Conservation (phyloP, 1,140 invertebrate species). For the Zaprionus vittiger region DNA sequence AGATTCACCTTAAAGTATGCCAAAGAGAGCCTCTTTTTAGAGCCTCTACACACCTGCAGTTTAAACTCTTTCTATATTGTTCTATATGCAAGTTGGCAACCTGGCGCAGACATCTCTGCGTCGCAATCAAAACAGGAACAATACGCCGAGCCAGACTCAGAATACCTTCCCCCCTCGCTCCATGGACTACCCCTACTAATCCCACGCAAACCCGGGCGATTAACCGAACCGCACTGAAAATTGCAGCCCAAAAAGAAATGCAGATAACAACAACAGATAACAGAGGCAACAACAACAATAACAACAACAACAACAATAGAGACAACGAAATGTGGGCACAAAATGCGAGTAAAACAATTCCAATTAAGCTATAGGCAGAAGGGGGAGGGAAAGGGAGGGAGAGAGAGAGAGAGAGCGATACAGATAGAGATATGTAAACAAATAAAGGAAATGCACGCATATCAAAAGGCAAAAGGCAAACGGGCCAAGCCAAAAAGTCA, state of each 20-base stretch:
- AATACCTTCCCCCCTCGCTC: neutral
- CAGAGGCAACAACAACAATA: slow-evolving; percentile 35
- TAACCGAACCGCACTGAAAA: slow-evolving; percentile 65
- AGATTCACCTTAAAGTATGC: neutral
- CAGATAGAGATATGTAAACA: slow-evolving; percentile 25
- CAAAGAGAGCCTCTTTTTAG: neutral
- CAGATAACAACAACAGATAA: slow-evolving; percentile 72
- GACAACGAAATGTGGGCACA: slow-evolving; percentile 53
- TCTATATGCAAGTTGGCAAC: slow-evolving; percentile 14
- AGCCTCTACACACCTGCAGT: neutral
- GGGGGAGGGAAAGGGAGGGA: neutral
- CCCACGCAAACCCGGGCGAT: slow-evolving; percentile 66
- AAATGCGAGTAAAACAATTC: slow-evolving; percentile 72
- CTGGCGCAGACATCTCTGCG: slow-evolving; percentile 64
- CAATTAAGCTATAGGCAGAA: slow-evolving; percentile 64
- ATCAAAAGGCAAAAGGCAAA: slow-evolving; percentile 20
- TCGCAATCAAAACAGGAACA: slow-evolving; percentile 75
- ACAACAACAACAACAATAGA: slow-evolving; percentile 32
- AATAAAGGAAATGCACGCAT: slow-evolving; percentile 50
- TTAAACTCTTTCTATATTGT: neutral
- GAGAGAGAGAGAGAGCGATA: neutral
- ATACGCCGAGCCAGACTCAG: slow-evolving; percentile 37
- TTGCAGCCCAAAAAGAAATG: slow-evolving; percentile 63
- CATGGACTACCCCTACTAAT: slow-evolving; percentile 48
- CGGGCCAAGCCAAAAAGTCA: slow-evolving; percentile 51